A percentile compares a stretch with the other conserved stretches of the same genome.
These are phyloP conservation scores for Sphenopsis melanotis DNA, from an alignment of 2,797 vertebrate species.

Conservation along the genomic window DNA sequence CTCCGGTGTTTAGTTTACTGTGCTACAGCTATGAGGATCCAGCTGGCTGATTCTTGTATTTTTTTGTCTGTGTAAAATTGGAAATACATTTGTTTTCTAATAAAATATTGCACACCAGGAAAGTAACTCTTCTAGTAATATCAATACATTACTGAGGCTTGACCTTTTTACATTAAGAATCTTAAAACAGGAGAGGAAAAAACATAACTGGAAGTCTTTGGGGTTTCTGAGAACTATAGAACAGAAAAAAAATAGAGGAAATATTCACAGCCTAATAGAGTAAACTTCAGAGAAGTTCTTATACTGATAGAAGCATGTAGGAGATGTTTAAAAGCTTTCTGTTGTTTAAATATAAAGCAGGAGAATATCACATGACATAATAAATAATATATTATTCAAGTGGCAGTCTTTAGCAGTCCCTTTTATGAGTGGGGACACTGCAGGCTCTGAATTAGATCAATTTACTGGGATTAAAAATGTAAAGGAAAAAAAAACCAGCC, in stretches of 20 bases:
- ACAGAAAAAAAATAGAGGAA: neutral
- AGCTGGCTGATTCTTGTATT: neutral
- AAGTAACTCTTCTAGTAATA: neutral
- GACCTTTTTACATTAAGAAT: neutral
- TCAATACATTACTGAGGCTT: neutral
- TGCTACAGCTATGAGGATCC: neutral
- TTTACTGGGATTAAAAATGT: neutral
- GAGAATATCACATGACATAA: neutral
- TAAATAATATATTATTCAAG: neutral
- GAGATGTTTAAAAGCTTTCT: neutral
- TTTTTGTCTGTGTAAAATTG: neutral
- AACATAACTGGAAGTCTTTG: neutral
- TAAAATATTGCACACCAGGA: neutral
- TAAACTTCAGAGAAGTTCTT: neutral
- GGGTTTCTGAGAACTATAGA: neutral
- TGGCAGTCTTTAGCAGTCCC: neutral
- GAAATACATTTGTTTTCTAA: neutral
- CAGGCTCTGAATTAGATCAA: neutral
- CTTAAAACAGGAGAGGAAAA: neutral
- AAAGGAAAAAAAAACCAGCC: rapidly evolving
- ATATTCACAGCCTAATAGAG: neutral
- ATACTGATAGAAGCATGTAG: neutral
- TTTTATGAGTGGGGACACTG: neutral
- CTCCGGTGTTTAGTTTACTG: neutral
- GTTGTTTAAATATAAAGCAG: neutral